These are phyloP conservation scores for Drosophila pseudoananassae DNA, from an alignment of 1,140 invertebrate species.

Conservation along the genomic window DNA sequence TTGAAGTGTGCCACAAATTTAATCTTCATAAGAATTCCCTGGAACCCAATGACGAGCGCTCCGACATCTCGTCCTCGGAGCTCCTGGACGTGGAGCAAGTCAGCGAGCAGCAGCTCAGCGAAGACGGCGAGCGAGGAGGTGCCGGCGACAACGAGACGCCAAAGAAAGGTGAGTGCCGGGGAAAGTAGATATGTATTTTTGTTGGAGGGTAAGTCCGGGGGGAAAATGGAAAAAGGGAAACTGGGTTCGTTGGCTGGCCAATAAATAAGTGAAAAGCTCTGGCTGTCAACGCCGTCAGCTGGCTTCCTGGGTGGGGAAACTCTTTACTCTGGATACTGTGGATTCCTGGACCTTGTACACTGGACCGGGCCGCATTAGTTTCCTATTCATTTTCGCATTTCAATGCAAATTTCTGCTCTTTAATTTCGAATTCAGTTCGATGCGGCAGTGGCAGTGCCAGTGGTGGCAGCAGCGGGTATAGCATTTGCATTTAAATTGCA, in stretches of 20 bases:
- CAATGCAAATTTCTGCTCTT: conserved; percentile 76
- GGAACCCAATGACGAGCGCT: conserved; percentile 87
- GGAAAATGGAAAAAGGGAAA: background rate
- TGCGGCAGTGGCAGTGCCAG: conserved; percentile 20
- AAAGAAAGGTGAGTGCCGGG: conserved; percentile 86
- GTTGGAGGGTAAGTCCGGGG: background rate
- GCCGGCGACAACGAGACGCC: conserved; percentile 63
- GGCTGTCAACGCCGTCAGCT: conserved; percentile 42
- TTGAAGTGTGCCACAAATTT: conserved; percentile 99
- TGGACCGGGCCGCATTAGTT: conserved; percentile 58
- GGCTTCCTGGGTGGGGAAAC: conserved; percentile 54
- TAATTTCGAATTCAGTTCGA: conserved; percentile 74
- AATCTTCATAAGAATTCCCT: conserved; percentile 86
- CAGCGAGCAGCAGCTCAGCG: conserved; percentile 85
- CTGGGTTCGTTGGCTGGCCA: conserved; percentile 46
- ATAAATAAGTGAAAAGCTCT: conserved; percentile 77
- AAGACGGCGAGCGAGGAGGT: conserved; percentile 86
- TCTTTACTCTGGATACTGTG: background rate
- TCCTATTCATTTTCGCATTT: conserved; percentile 68
- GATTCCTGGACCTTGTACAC: conserved; percentile 36
- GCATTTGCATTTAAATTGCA: conserved; percentile 80
- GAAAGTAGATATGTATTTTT: background rate
- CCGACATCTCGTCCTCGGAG: conserved; percentile 87
- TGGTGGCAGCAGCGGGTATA: conserved; percentile 4
- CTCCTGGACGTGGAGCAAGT: conserved; percentile 83